Evolutionary conservation across 1,140 invertebrate species (phyloP).

Genomic region (Drosophila mauritiana): DNA sequence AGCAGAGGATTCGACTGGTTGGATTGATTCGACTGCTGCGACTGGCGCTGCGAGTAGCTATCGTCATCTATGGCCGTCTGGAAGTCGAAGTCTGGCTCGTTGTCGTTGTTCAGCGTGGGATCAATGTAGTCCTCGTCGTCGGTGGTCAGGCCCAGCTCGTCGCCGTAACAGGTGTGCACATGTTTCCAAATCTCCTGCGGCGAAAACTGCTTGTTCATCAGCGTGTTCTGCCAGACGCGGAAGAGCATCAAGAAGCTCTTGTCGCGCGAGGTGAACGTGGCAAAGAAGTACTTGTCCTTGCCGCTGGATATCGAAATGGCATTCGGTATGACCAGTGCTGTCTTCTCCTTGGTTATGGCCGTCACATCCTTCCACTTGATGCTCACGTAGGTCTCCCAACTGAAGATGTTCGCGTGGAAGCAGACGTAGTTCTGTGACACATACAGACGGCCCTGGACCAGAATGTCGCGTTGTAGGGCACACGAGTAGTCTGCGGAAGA

Average conservation of each 20-base stretch:
- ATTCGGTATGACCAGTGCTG: conserved; percentile 97
- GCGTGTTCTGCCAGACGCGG: conserved; percentile 97
- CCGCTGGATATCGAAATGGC: conserved; percentile 94
- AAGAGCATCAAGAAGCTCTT: conserved; percentile 98
- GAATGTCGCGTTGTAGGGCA: conserved; percentile 96
- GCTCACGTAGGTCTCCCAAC: conserved; percentile 94
- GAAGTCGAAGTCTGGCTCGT: conserved; percentile 70
- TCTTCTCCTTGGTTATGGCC: conserved; percentile 96
- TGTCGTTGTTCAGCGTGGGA: conserved; percentile 66
- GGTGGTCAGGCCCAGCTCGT: conserved; percentile 95
- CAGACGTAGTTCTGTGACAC: conserved; percentile 97
- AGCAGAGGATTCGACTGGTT: conserved; percentile 34
- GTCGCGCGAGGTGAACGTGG: conserved; percentile 95
- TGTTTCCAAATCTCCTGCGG: conserved; percentile 95
- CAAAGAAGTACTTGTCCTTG: conserved; percentile 95
- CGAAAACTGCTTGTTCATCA: conserved; percentile 94
- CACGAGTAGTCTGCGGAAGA: conserved; percentile 94
- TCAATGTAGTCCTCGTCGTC: conserved; percentile 95
- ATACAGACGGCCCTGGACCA: conserved; percentile 96
- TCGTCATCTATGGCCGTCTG: conserved; percentile 73
- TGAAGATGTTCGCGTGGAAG: conserved; percentile 98
- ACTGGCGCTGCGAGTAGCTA: conserved; percentile 42
- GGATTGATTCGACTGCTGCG: conserved; percentile 44
- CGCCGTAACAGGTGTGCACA: conserved; percentile 94
- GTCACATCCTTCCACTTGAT: conserved; percentile 95